These are phyloP conservation scores for Noturus placidus DNA, from an alignment of 2,113 vertebrate species.

Conservation along the genomic window DNA sequence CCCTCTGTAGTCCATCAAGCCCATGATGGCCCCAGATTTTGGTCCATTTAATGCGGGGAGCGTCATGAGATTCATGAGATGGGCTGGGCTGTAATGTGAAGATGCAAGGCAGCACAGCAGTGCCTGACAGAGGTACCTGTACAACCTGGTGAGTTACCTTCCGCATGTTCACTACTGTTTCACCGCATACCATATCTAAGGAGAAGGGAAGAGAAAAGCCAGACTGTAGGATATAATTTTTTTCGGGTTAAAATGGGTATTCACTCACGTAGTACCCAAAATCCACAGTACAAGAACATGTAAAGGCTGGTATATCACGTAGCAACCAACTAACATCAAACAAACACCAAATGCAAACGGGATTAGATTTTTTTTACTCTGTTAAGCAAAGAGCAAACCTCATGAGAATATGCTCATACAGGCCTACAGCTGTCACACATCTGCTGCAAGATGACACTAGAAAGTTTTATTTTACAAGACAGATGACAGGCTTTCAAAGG, in stretches of 20 bases:
- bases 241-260: not conserved
- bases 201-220: not conserved
- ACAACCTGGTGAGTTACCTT: constrained; percentile 77
- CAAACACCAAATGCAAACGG: not conserved
- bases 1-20: constrained; percentile 77
- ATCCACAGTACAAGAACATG: not conserved
- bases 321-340: not conserved
- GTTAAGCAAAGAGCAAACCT: not conserved
- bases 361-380: not conserved
- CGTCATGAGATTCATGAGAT: constrained; percentile 74
- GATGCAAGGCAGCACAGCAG: constrained; percentile 84
- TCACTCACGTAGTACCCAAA: not conserved
- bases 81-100: constrained; percentile 76
- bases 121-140: constrained; percentile 81
- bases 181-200: constrained; percentile 70
- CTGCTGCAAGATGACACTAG: not conserved
- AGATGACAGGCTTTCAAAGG: not conserved
- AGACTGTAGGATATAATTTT: not conserved
- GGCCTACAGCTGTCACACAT: constrained; percentile 21
- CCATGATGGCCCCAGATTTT: constrained; percentile 83
- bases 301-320: not conserved
- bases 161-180: constrained; percentile 83
- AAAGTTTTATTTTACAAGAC: constrained; percentile 13
- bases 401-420: not conserved
- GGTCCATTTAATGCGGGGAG: constrained; percentile 92